A percentile compares a stretch with the other conserved stretches of the same genome.
Evolutionary conservation across 2,797 vertebrate genomes (phyloP).

Genomic region (Eremophila alpestris): DNA sequence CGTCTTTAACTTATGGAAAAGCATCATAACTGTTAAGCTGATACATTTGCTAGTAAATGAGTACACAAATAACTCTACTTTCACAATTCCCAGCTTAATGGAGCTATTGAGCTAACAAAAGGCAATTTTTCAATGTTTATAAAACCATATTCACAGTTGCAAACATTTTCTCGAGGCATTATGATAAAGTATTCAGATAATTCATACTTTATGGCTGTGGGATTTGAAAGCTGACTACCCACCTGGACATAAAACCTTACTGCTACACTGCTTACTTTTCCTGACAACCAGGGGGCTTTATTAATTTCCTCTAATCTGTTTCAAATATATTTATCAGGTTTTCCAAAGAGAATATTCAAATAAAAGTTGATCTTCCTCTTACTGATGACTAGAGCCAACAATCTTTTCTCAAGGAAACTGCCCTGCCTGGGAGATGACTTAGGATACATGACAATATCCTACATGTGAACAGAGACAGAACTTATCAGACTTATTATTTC

Average conservation of each 20-base stretch:
- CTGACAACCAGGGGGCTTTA: neutral
- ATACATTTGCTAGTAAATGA: slow-evolving; percentile 58
- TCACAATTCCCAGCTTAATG: neutral
- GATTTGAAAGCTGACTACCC: neutral
- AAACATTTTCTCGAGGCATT: slow-evolving; percentile 8
- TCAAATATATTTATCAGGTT: neutral
- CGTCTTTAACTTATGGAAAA: slow-evolving; percentile 52
- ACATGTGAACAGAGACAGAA: neutral
- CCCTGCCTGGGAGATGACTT: neutral
- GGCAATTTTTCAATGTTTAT: slow-evolving; percentile 11
- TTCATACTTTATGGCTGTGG: neutral
- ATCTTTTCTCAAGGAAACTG: neutral
- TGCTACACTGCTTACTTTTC: neutral
- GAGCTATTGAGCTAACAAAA: slow-evolving; percentile 28
- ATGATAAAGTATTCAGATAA: slow-evolving; percentile 3
- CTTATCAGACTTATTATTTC: neutral
- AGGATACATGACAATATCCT: neutral
- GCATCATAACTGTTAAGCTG: slow-evolving; percentile 36
- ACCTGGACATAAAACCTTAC: neutral
- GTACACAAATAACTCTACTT: slow-evolving; percentile 4
- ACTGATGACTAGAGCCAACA: neutral
- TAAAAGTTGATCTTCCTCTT: neutral
- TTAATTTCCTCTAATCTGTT: neutral
- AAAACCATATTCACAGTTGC: slow-evolving; percentile 22
- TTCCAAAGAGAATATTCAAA: neutral